Base-by-base conservation (phyloP, 35 echinoderm and acorn worm species). In the Ophiothrix spiculata region DNA sequence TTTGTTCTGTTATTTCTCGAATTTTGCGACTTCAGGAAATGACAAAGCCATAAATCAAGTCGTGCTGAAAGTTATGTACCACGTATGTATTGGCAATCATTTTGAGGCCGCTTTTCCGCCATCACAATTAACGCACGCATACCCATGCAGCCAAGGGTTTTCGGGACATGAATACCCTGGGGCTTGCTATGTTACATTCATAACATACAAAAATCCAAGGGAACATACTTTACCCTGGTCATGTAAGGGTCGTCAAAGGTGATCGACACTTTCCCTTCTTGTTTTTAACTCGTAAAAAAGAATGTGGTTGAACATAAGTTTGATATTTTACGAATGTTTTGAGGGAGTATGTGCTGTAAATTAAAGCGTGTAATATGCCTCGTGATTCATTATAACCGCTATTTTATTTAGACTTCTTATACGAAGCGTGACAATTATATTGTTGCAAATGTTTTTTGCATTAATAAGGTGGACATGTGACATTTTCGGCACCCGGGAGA, bases 181-280 rank as follows among this genome's bases (percentile, higher is more conserved):
- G 60, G 60, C 60, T 69, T 69, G 60, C 1, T 69, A 69, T 69
- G 60, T 69, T 69, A 28, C 60, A 69, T 69, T 69, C 60, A 15
- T 25, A 69, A 69, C 60, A 69, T 69, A 25, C 60, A 69, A 69
- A 28, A 69, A n/a, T n/a, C 60, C 42, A 69, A 69, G 29, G 16
- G 60, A 69, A 69, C 60, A 69, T 69, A 69, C n/a, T n/a, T n/a
- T n/a, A n/a, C 60, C 60, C 23, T 69, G 60, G 60, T 69, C 60
- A 69, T 69, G 17, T 69, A 25, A 15, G 3, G 25, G n/a, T 15
- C 16, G 16, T 25, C 60, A 69, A 19, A 49, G 25, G 60, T 69
- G 16, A 4, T 25, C 10, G 60, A n/a, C 60, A 69, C 60, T 69
- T 69, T 69, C 25, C 60, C 25, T 28, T 28, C 19, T 6, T 19